Conservation (phyloP, 2,888 invertebrate species). For the Dryocosmus kuriphilus region DNA sequence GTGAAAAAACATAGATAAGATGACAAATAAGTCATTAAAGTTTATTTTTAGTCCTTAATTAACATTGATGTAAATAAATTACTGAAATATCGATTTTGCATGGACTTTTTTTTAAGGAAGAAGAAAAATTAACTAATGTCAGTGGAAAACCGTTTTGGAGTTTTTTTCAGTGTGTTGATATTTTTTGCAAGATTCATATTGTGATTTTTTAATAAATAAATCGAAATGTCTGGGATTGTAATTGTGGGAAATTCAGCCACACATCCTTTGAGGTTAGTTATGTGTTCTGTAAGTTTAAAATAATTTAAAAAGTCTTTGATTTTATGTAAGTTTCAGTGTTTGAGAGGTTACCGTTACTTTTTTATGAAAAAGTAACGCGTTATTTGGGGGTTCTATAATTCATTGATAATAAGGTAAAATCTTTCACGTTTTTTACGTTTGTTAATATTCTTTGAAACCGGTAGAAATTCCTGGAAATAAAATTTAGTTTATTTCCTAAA, state of each 20-base stretch:
- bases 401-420: too few relatives aligned
- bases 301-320: too few relatives aligned
- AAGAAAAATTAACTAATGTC: background rate
- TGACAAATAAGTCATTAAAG: slow-evolving; percentile 2
- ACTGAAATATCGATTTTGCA: background rate
- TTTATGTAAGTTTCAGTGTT: too few relatives aligned
- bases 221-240: background rate
- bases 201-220: background rate
- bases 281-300: background rate
- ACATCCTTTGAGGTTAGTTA: background rate
- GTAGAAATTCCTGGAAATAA: too few relatives aligned
- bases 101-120: background rate
- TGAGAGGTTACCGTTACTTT: too few relatives aligned
- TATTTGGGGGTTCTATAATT: too few relatives aligned
- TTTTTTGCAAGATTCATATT: background rate
- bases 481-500: too few relatives aligned
- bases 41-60: background rate
- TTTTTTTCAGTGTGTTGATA: background rate
- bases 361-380: too few relatives aligned
- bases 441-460: too few relatives aligned
- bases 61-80: background rate
- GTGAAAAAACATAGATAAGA: background rate
- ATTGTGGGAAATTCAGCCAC: background rate
- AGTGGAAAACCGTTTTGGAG: background rate
- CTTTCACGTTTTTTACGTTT: too few relatives aligned